phyloP scores from a whole-genome alignment of 2,797 vertebrate species.

The Gymnopithys bicolor region DNA sequence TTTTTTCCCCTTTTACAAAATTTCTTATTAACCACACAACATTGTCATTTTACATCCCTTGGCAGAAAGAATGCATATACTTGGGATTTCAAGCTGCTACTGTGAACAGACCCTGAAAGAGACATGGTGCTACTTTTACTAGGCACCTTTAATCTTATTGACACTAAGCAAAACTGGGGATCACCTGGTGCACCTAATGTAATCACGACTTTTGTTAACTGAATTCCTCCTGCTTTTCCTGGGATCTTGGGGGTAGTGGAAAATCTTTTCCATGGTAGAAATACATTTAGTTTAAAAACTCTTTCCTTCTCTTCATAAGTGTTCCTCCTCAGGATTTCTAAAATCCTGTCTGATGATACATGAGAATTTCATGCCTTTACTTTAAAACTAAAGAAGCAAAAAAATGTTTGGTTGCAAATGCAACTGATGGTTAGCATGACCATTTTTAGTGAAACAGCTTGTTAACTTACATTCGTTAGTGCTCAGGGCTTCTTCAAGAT shows the following conservation, averaged over 20 bases:
- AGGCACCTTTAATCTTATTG: not conserved
- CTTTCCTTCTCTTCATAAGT: not conserved
- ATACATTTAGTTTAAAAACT: not conserved
- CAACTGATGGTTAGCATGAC: not conserved
- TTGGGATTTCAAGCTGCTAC: not conserved
- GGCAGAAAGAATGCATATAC: not conserved
- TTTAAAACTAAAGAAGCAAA: not conserved
- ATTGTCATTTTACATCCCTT: not conserved
- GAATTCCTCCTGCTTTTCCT: not conserved
- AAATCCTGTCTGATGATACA: not conserved
- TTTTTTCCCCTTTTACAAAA: not conserved
- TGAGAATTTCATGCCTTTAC: not conserved
- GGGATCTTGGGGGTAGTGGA: not conserved
- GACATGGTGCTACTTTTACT: not conserved
- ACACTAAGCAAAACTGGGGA: not conserved
- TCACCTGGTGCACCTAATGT: not conserved
- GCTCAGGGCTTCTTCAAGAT: constrained; percentile 83
- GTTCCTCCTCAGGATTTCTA: not conserved
- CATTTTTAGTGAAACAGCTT: not conserved
- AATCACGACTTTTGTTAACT: not conserved
- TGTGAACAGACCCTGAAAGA: not conserved
- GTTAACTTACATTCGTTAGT: constrained; percentile 85
- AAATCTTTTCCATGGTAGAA: not conserved
- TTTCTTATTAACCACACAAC: not conserved
- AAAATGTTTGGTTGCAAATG: not conserved